Evolutionary conservation across 2,888 invertebrate genomes (phyloP).

Genomic region (Dicyrtomina minuta): DNA sequence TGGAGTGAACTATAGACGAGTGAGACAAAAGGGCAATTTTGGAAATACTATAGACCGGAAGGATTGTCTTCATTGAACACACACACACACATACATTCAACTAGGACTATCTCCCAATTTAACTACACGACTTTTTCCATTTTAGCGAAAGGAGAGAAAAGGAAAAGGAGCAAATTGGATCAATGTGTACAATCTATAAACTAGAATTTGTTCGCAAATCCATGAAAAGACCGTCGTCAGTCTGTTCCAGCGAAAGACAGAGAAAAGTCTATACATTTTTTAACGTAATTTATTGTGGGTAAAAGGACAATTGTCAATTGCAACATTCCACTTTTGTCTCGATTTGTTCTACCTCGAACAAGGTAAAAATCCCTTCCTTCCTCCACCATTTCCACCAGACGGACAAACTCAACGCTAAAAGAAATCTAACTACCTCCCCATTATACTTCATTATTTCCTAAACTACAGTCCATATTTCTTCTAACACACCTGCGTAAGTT

Average conservation of each 20-base stretch:
- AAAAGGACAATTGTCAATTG: neutral
- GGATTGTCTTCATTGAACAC: neutral
- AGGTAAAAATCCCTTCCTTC: neutral
- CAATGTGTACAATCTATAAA: neutral
- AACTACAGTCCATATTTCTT: no score
- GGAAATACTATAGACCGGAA: neutral
- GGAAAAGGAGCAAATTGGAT: neutral
- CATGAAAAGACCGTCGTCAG: slow-evolving; percentile 19
- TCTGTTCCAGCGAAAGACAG: neutral
- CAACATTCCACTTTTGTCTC: neutral
- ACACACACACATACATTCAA: no score
- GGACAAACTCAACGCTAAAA: no score
- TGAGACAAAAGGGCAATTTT: neutral
- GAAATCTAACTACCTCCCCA: neutral
- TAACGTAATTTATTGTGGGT: slow-evolving; percentile 2
- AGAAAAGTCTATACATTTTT: neutral
- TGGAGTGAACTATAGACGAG: neutral
- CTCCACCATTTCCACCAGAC: no score
- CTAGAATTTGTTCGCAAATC: neutral
- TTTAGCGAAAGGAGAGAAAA: no score
- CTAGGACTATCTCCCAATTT: no score
- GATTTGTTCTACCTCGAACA: neutral
- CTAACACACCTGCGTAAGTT: no score
- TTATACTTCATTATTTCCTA: no score
- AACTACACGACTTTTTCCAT: no score